phyloP scores from a whole-genome alignment of 1,140 invertebrate species.

The Portunus trituberculatus region DNA sequence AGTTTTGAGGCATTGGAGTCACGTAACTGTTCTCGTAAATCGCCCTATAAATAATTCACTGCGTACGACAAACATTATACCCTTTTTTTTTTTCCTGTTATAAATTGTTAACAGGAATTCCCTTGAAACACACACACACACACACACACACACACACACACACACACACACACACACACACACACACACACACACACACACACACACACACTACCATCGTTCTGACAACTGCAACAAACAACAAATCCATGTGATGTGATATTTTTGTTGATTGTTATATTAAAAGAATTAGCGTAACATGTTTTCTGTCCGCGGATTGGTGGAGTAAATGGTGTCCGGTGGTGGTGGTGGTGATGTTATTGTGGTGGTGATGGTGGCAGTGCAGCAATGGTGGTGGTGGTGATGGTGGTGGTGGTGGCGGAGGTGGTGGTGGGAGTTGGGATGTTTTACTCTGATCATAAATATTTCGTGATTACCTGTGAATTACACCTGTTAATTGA shows the following conservation, averaged over 20 bases:
- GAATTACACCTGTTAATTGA: constrained; percentile 17
- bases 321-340: neutral
- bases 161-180: constrained; percentile 26
- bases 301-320: neutral
- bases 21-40: no score
- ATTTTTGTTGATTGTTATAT: constrained; percentile 24
- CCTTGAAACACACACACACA: no score
- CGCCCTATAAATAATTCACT: no score
- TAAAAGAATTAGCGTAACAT: constrained; percentile 24
- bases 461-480: constrained; percentile 16
- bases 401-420: neutral
- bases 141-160: constrained; percentile 17
- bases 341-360: neutral
- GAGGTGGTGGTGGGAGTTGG: neutral
- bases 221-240: constrained; percentile 11
- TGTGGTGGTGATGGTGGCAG: neutral
- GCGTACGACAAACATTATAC: no score
- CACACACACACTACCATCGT: constrained; percentile 8
- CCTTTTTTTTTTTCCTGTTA: no score
- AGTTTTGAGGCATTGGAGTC: no score
- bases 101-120: no score
- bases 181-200: constrained; percentile 26
- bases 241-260: constrained; percentile 22
- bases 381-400: neutral
- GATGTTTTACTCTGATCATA: neutral